Evolutionary conservation across 2,888 invertebrate species (phyloP).

Genomic region (Ochropleura leucogaster): DNA sequence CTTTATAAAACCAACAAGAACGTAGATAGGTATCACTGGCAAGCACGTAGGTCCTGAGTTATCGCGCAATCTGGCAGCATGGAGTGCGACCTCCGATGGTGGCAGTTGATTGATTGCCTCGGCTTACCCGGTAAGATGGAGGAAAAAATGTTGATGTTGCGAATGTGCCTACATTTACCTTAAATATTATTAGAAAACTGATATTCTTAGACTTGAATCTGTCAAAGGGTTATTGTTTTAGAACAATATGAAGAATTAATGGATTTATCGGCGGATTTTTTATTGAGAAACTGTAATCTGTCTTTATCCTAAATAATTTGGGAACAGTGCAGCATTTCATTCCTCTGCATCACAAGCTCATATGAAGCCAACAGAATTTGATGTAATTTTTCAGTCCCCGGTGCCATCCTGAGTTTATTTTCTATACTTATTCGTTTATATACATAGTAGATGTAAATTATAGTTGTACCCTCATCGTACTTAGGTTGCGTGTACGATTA

Average conservation of each 20-base stretch:
- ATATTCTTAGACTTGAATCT: conserved; percentile 12
- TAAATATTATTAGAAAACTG: conserved; percentile 22
- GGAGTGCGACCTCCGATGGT: conserved; percentile 51
- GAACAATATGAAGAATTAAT: not conserved
- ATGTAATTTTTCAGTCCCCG: too few species aligned
- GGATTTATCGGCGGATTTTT: not conserved
- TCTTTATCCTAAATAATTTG: too few species aligned
- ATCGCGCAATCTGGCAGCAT: conserved; percentile 56
- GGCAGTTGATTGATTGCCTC: conserved; percentile 55
- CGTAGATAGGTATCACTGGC: conserved; percentile 21
- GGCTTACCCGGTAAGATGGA: conserved; percentile 44
- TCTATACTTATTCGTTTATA: too few species aligned
- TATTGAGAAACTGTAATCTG: not conserved
- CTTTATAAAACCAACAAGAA: conserved; percentile 30
- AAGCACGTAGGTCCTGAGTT: conserved; percentile 59
- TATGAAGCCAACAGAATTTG: too few species aligned
- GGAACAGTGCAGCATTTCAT: too few species aligned
- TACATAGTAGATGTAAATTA: not conserved
- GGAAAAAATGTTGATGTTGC: conserved; percentile 43
- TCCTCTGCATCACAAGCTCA: too few species aligned
- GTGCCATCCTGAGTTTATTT: too few species aligned
- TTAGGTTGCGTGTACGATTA: not conserved
- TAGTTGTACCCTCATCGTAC: not conserved
- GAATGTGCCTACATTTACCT: conserved; percentile 51
- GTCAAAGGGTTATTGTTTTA: not conserved